These are phyloP conservation scores for Ypsolopha sequella DNA, from an alignment of 2,888 invertebrate species.

Conservation along the genomic window DNA sequence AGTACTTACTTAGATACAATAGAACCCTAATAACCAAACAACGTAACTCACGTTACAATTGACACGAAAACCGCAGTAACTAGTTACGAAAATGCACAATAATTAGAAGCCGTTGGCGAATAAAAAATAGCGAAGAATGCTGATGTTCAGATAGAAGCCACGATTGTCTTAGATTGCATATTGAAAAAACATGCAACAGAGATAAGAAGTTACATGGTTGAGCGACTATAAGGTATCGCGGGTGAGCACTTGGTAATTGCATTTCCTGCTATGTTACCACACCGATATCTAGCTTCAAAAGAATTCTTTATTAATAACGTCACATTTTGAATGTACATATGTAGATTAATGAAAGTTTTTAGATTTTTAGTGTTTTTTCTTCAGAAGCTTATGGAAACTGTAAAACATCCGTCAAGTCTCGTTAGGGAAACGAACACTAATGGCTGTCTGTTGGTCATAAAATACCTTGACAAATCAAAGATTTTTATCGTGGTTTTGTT, in stretches of 20 bases:
- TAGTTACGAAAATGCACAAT: conserved; percentile 58
- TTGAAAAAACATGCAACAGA: conserved; percentile 69
- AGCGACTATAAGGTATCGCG: conserved; percentile 55
- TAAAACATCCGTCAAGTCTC: too few species aligned
- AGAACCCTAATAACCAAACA: background rate
- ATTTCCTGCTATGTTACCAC: conserved; percentile 62
- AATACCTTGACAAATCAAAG: too few species aligned
- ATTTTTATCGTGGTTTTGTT: too few species aligned
- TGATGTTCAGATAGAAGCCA: conserved; percentile 56
- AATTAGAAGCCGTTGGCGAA: conserved; percentile 57
- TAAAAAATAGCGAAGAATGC: conserved; percentile 65
- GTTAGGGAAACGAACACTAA: too few species aligned
- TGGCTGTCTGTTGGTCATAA: too few species aligned
- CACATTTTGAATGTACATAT: too few species aligned
- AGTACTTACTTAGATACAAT: background rate
- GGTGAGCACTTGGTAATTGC: conserved; percentile 55
- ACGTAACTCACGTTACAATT: conserved; percentile 34
- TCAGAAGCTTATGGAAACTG: too few species aligned
- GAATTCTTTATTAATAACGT: too few species aligned
- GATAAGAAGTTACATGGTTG: conserved; percentile 65
- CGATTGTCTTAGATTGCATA: conserved; percentile 67
- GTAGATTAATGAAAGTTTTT: too few species aligned
- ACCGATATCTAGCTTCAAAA: too few species aligned
- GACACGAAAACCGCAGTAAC: conserved; percentile 46
- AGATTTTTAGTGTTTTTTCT: too few species aligned